Evolutionary conservation across 2,113 vertebrate species (phyloP).

Genomic region (Nothocercus julius): DNA sequence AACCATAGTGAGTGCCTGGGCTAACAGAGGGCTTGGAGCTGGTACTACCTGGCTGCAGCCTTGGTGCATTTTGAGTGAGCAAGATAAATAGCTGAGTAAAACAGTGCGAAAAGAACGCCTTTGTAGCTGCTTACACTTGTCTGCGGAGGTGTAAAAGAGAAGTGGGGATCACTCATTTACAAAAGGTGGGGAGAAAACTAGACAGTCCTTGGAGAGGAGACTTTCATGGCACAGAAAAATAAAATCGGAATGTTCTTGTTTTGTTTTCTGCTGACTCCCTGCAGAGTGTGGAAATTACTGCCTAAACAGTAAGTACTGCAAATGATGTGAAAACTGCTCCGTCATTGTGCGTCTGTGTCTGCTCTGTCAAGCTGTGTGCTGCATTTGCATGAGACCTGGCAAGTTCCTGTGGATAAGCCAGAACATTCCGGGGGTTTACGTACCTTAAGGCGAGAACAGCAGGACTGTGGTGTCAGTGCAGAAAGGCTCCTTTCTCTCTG

Average conservation of each 20-base stretch:
- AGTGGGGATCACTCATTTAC: neutral
- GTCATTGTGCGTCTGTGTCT: slow-evolving; percentile 16
- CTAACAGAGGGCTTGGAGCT: neutral
- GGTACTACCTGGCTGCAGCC: neutral
- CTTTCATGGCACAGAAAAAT: slow-evolving; percentile 22
- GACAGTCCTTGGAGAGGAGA: neutral
- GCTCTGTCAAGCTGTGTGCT: neutral
- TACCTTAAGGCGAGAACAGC: neutral
- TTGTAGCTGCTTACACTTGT: neutral
- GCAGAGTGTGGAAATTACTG: slow-evolving; percentile 97
- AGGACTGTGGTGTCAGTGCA: accelerated
- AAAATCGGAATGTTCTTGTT: slow-evolving; percentile 67
- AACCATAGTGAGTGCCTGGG: neutral
- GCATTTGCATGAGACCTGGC: neutral
- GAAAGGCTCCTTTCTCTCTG: neutral
- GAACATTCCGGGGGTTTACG: neutral
- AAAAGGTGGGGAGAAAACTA: neutral
- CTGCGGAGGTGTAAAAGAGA: neutral
- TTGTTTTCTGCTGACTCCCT: slow-evolving; percentile 81
- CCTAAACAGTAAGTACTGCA: slow-evolving; percentile 92
- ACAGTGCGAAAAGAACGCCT: neutral
- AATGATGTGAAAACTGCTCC: neutral
- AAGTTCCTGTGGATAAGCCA: neutral
- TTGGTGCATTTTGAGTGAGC: neutral
- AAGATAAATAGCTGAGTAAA: neutral